phyloP scores from a whole-genome alignment of 2,888 invertebrate genomes.

The Himalopsyche anomala region DNA sequence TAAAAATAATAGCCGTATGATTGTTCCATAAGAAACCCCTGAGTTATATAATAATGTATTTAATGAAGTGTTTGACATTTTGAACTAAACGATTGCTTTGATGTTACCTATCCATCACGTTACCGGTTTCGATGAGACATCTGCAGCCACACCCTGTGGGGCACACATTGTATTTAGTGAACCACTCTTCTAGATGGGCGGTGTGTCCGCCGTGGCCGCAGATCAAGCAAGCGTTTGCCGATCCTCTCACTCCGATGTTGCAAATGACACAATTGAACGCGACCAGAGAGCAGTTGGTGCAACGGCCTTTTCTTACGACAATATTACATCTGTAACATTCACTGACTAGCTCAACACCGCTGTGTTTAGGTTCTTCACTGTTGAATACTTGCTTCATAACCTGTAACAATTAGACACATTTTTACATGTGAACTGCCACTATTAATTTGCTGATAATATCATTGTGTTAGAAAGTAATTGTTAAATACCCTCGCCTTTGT shows the following conservation, averaged over 20 bases:
- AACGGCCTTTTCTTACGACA: constrained; percentile 82
- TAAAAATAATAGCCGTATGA: no score
- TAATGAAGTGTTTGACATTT: not conserved
- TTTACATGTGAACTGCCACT: no score
- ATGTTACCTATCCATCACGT: constrained; percentile 70
- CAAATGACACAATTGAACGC: constrained; percentile 90
- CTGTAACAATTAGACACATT: constrained; percentile 67
- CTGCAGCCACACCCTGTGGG: constrained; percentile 95
- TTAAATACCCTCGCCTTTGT: no score
- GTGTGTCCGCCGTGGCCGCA: constrained; percentile 97
- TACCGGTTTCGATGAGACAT: constrained; percentile 85
- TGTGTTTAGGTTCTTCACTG: constrained; percentile 73
- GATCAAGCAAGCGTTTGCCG: constrained; percentile 89
- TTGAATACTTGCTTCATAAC: constrained; percentile 79
- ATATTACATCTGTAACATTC: constrained; percentile 84
- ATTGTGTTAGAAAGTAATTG: no score
- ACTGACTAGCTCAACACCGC: constrained; percentile 84
- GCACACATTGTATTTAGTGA: constrained; percentile 83
- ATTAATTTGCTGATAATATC: not conserved
- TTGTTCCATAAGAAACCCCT: no score
- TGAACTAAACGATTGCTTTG: constrained; percentile 5
- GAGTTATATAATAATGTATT: not conserved
- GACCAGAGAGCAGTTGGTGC: constrained; percentile 83
- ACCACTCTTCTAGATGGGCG: constrained; percentile 89
- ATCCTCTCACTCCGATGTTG: constrained; percentile 89